These are phyloP conservation scores for Tragelaphus oryx DNA, from an alignment of 2,797 vertebrate species.

Conservation along the genomic window DNA sequence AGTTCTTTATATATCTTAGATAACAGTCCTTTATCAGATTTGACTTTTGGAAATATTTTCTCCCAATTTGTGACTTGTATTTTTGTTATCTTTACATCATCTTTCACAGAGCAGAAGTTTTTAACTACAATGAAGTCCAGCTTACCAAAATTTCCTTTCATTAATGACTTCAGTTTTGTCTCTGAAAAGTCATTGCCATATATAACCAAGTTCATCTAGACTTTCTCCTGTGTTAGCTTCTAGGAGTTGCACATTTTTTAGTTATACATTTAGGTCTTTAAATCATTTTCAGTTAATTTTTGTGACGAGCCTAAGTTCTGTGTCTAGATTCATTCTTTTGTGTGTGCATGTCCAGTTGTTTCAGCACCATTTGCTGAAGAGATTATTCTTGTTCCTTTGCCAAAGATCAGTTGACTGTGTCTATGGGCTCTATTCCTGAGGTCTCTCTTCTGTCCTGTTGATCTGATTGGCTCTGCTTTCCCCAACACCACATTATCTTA, in stretches of 20 bases:
- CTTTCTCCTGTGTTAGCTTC: background rate
- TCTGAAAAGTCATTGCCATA: background rate
- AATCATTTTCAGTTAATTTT: background rate
- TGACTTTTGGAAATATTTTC: background rate
- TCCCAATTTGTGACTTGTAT: background rate
- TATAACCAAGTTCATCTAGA: background rate
- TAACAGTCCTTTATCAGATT: background rate
- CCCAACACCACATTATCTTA: background rate
- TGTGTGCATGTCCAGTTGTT: background rate
- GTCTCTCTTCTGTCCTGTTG: background rate
- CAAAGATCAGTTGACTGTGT: background rate
- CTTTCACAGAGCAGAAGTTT: background rate
- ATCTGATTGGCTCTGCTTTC: background rate
- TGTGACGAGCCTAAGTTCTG: background rate
- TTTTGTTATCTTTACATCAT: fast-evolving
- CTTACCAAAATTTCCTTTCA: background rate
- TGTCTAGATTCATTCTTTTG: background rate
- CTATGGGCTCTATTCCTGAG: background rate
- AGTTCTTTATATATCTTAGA: background rate
- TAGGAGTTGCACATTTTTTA: background rate
- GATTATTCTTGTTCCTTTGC: background rate
- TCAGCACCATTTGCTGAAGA: background rate
- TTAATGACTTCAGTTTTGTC: background rate
- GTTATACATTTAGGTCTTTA: background rate
- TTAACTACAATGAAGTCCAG: background rate